Evolutionary conservation across 2,113 vertebrate species (phyloP), one percentile per base, ranked within the genome.

Genomic region (Aspidoscelis tigris): DNA sequence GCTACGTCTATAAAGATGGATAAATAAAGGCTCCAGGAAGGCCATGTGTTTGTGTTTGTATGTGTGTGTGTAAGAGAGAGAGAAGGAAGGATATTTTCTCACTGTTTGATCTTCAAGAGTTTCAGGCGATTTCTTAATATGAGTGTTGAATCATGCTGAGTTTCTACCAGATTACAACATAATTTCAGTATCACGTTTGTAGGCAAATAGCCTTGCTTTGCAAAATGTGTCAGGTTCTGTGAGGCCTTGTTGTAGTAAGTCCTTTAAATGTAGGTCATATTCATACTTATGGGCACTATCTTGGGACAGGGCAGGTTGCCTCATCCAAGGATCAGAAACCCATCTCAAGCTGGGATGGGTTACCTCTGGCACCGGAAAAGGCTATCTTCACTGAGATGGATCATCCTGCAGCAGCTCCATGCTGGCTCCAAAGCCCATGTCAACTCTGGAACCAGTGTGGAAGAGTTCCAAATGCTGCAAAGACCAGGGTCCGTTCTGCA

Each of bases 131-230:
- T 72, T 1, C 78, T 76, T 47, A 21, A n/a, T 10, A 1, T 33
- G 74, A 50, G 0, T 33, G 1, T 78, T 71, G 72, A 85, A 82
- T 83, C 16, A 55, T 33, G 78, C 69, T 50, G 47, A 80, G 73
- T 2, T 76, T 89, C 21, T 80, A 5, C 53, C 89, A 55, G 81
- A 39, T 18, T 87, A 84, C 86, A 88, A 39, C 12, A 70, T 77
- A 86, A 75, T 83, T 43, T 33, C 20, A 26, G 1, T 3, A 76
- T 39, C 12, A 1, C 50, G 69, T 43, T 21, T 80, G 33, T 78
- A 84, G 39, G 64, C 43, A 44, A 81, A 64, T 43, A 24, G 22
- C 47, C 47, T 8, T 77, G 68, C 41, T 76, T 66, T 88, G 64
- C 61, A 10, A 68, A 50, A 50, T 14, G 5, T n/a, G 26, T 2